Base-by-base conservation (phyloP, 2,888 invertebrate species). In the Podabrus alpinus region DNA sequence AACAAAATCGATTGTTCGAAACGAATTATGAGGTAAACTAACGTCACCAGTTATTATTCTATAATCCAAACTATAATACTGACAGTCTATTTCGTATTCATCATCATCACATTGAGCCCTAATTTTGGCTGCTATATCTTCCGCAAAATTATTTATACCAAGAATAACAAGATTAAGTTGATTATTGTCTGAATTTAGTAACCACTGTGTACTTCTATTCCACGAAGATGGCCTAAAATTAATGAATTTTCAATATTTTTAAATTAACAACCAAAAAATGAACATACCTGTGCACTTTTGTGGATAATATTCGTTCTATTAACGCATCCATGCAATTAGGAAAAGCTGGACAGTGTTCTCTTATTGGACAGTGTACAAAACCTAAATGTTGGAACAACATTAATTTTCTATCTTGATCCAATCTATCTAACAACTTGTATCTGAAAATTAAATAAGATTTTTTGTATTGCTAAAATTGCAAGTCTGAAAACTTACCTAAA, bases 331-430 rank as follows among this genome's bases (percentile, higher is more conserved):
- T 93, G 83, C 95, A 95, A 85, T 93, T 94, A 68, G 94, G 92
- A 83, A 92, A 95, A 66, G 97, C 95, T 13, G 97, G 97, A 86
- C 98, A 98, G 86, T 97, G 96, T 87, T 97, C 97, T 71, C 95
- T 90, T 87, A 97, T 95, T 13, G 98, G 97, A 86, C 96, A 96
- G 88, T 98, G 97, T 72, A 98, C 95, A 88, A 98, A 98, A 74
- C 97, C 97, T 62, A 98, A 89, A 87, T 98, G 98, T 87, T 97
- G 97, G 84, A 97, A 95, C 76, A 99, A 89, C 92, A 98, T 95
- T 80, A 97, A 90, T 86, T 97, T 96, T 78, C 99, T 90, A 85
- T 98, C 97, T 87, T 97, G 97, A 88, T 97, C 97, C 86, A 98
- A 91, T 72, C 97, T 92, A 87, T 97, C 96, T 85, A 99, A 89